These are phyloP conservation scores for Uloborus plumipes DNA, from an alignment of 2,888 invertebrate species.

Conservation along the genomic window DNA sequence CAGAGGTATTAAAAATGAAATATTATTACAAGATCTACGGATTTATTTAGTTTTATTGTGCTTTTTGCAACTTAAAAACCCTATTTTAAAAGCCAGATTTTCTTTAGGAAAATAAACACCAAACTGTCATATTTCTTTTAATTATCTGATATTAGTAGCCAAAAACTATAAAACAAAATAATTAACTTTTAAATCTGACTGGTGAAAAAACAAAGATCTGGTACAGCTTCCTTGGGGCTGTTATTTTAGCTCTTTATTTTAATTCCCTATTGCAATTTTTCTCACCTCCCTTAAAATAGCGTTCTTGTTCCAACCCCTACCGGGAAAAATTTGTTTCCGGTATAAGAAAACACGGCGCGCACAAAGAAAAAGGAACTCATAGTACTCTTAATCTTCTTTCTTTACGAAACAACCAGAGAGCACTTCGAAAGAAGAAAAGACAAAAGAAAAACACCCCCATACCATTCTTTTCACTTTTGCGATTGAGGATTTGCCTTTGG, in stretches of 20 bases:
- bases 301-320: conserved; percentile 22
- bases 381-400: conserved; percentile 41
- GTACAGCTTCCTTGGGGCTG: not conserved
- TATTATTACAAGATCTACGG: too few species aligned
- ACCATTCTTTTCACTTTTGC: conserved; percentile 10
- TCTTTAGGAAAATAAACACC: too few species aligned
- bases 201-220: too few species aligned
- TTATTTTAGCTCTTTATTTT: conserved; percentile 11
- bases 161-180: too few species aligned
- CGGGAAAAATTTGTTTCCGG: conserved; percentile 32
- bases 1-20: too few species aligned
- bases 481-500: conserved; percentile 17
- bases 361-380: conserved; percentile 10
- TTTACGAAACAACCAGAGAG: conserved; percentile 16
- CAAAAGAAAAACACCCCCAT: conserved; percentile 15
- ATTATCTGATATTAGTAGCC: too few species aligned
- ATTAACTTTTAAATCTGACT: too few species aligned
- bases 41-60: too few species aligned
- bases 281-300: not conserved
- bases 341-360: conserved; percentile 28
- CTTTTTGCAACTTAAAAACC: too few species aligned
- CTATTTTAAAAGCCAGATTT: too few species aligned
- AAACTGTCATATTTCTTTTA: too few species aligned
- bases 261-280: conserved; percentile 15
- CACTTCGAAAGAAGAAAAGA: conserved; percentile 21